Evolutionary conservation across 2,797 vertebrate genomes (phyloP).

Genomic region (Agapornis canus): DNA sequence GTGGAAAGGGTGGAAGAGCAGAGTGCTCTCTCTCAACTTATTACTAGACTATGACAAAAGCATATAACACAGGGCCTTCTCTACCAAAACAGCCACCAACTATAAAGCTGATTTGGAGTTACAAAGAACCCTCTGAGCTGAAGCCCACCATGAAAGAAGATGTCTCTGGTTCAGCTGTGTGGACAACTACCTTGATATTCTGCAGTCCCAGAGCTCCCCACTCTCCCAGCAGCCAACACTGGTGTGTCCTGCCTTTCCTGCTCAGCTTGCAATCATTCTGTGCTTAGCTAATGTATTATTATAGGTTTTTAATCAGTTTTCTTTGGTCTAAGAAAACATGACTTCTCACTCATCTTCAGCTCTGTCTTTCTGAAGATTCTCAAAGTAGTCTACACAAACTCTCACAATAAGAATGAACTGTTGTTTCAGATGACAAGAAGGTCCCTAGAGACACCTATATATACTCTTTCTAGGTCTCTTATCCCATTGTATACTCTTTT

Average conservation of each 20-base stretch:
- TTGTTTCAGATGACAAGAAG: neutral
- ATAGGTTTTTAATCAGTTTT: neutral
- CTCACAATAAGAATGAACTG: neutral
- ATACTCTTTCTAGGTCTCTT: neutral
- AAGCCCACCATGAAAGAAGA: neutral
- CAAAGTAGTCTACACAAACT: neutral
- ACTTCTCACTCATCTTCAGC: neutral
- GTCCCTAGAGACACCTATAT: neutral
- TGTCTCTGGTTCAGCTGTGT: neutral
- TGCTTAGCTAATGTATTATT: neutral
- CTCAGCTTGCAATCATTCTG: neutral
- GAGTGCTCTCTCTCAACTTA: neutral
- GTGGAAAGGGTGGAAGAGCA: neutral
- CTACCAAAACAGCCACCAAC: neutral
- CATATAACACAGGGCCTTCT: neutral
- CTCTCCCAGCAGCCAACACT: neutral
- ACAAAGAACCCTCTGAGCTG: neutral
- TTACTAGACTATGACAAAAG: neutral
- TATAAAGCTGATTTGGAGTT: neutral
- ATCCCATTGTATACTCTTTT: neutral
- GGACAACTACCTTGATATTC: neutral
- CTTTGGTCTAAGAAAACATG: neutral
- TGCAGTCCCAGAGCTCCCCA: neutral
- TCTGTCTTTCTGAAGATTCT: neutral
- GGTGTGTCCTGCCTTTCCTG: neutral